Conservation (phyloP, 2,888 invertebrate genomes). For the Allygus modestus region DNA sequence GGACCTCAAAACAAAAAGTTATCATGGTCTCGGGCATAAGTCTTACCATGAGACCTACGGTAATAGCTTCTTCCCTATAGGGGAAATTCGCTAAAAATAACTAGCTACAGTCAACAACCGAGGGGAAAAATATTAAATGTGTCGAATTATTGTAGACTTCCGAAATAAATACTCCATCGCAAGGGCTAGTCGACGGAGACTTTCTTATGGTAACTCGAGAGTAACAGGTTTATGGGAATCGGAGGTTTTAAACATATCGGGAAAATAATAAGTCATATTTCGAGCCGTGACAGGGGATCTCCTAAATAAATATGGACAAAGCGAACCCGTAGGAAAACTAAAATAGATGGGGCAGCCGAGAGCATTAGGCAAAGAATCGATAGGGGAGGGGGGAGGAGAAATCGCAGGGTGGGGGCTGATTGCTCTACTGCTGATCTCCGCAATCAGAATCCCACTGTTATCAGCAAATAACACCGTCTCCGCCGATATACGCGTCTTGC, state of each 20-base stretch:
- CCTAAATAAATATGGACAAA: conserved; percentile 51
- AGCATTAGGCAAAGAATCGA: conserved; percentile 52
- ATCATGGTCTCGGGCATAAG: too few species aligned
- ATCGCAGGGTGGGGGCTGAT: conserved; percentile 20
- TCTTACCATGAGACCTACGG: too few species aligned
- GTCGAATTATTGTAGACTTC: background rate
- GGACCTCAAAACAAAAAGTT: too few species aligned
- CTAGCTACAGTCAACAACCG: too few species aligned
- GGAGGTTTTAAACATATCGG: background rate
- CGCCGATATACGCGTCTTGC: background rate
- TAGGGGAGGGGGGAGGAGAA: background rate
- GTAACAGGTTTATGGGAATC: conserved; percentile 5
- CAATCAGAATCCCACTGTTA: conserved; percentile 40
- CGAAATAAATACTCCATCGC: background rate
- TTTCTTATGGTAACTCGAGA: background rate
- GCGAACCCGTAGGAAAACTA: conserved; percentile 40
- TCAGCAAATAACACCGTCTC: conserved; percentile 31
- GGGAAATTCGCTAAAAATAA: too few species aligned
- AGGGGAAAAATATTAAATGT: background rate
- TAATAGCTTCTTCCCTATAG: too few species aligned
- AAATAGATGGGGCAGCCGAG: conserved; percentile 43
- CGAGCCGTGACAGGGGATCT: background rate
- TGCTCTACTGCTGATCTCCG: conserved; percentile 46
- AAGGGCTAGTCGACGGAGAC: too few species aligned
- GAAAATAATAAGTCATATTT: conserved; percentile 1